Percentiles rank a stretch among this genome's conserved stretches.
Evolutionary conservation across 2,113 vertebrate genomes (phyloP).

Genomic region (Rhinogobius similis): DNA sequence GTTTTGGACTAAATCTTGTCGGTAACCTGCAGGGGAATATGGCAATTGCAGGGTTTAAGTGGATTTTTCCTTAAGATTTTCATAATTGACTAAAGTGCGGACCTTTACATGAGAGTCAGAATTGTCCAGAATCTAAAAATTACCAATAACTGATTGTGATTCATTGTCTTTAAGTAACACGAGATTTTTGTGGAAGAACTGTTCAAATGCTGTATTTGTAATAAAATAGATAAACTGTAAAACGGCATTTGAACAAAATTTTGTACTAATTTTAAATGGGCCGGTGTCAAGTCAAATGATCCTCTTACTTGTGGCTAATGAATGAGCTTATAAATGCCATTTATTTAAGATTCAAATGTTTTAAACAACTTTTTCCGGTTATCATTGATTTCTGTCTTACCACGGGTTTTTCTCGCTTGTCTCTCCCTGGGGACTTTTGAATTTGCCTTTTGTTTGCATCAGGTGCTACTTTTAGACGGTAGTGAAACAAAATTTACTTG

Average conservation of each 20-base stretch:
- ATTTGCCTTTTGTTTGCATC: constrained; percentile 54
- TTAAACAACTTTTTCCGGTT: constrained; percentile 18
- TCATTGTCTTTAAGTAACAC: not conserved
- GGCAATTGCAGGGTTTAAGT: not conserved
- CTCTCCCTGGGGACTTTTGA: constrained; percentile 22
- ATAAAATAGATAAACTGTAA: not conserved
- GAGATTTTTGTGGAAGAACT: not conserved
- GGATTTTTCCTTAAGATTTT: not conserved
- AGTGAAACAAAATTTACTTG: constrained; percentile 36
- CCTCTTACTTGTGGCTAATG: constrained; percentile 10
- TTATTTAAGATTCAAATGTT: not conserved
- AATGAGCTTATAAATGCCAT: constrained; percentile 40
- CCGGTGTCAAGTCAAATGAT: constrained; percentile 52
- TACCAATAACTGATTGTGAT: not conserved
- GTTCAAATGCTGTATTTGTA: not conserved
- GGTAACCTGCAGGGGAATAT: constrained; percentile 22
- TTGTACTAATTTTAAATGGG: constrained; percentile 24
- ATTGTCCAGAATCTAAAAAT: not conserved
- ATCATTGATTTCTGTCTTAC: constrained; percentile 30
- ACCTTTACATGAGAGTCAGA: too few relatives aligned
- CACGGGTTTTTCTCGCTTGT: constrained; percentile 21
- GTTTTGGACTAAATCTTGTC: constrained; percentile 51
- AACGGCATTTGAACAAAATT: constrained; percentile 24
- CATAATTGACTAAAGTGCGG: not conserved
- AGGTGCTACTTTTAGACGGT: constrained; percentile 57